Base-by-base conservation (phyloP, 2,888 invertebrate genomes). In the Volucella bombylans region DNA sequence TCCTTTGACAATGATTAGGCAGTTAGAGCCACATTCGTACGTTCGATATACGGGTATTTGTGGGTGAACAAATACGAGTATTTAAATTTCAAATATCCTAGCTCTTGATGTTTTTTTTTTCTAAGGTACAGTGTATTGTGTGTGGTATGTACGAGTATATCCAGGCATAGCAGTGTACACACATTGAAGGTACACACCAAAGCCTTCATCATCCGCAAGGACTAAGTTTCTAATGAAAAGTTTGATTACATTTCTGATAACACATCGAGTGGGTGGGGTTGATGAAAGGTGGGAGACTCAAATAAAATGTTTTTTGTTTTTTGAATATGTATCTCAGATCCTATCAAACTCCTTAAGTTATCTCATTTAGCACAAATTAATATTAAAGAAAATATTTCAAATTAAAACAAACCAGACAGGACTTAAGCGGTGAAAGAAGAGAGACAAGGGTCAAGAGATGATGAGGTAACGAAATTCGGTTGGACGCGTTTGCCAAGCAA, bases 241-340 rank as follows among this genome's bases (percentile, higher is more conserved):
- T 78, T 82, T 82, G 82, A 82, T 82, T 82, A 78, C 72, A 78
- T 82, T 72, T 82, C 67, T 61, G 77, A 82, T 78, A 82, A 82
- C 50, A 49, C 72, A 49, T 14, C 41, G 43, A 74, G 62, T 49
- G 49, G 41, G 45, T 47, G 39, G 11, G 11, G 4, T 15, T 49
- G 50, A 49, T 50, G 77, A 67, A 52, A 52, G 67, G 49, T 67
- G 61, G 45, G 55, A 64, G 41, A 59, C 67, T 65, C 41, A 11
- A 62, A 64, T 47, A 41, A 10, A 14, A 55, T 43, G 9, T 18
- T 38, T 45, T 45, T 23, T 55, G n/a, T 43, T 39, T 52, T 61
- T 43, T 39, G 18, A 15, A 31, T 31, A 31, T 31, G 6, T 31
- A 31, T 31, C 31, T 31, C 31, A 31, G 31, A 55, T 61, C 43